Evolutionary conservation across 2,888 invertebrate genomes (phyloP).

Genomic region (Caenorhabditis zanzibari): DNA sequence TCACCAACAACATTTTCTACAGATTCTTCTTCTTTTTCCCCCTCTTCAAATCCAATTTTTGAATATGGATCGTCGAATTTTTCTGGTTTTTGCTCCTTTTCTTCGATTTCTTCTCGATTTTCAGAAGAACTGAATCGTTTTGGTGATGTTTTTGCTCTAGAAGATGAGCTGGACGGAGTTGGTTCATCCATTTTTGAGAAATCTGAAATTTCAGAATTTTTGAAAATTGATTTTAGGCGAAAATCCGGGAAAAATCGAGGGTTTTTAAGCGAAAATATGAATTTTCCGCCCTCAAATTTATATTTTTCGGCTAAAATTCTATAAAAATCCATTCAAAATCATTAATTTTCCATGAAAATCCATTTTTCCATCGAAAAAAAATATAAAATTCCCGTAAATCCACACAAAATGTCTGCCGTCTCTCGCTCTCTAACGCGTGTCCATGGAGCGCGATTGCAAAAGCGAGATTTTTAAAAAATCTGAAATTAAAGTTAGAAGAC

Average conservation of each 20-base stretch:
- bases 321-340: not conserved
- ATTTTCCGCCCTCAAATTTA: not conserved
- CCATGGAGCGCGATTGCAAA: conserved; percentile 1
- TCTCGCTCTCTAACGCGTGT: conserved; percentile 11
- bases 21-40: no score
- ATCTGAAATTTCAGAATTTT: not conserved
- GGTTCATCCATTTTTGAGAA: not conserved
- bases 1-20: no score
- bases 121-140: no score
- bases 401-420: not conserved
- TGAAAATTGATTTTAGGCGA: not conserved
- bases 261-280: not conserved
- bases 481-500: not conserved
- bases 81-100: not conserved
- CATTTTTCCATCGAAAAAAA: not conserved
- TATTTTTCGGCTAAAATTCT: not conserved
- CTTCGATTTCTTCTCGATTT: no score
- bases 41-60: no score
- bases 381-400: not conserved
- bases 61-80: not conserved
- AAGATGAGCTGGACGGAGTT: not conserved
- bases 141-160: no score
- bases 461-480: no score
- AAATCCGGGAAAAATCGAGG: not conserved
- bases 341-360: not conserved